A percentile compares a stretch with the other conserved stretches of the same genome.
These are phyloP conservation scores for Petrophora chlorosata DNA, from an alignment of 2,888 invertebrate species.

Conservation along the genomic window DNA sequence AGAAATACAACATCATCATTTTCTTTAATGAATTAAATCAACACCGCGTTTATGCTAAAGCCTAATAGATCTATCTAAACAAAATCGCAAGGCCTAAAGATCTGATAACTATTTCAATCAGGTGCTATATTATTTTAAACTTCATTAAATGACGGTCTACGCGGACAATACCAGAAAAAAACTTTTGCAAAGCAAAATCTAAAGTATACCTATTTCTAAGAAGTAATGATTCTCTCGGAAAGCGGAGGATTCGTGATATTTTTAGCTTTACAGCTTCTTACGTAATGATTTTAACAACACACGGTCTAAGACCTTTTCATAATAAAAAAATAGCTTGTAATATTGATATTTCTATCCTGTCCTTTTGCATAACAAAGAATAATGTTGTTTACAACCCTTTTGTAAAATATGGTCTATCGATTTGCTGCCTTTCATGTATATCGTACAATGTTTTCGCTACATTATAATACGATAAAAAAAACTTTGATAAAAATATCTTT, in stretches of 20 bases:
- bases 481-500: slow-evolving; percentile 58
- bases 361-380: slow-evolving; percentile 27
- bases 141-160: slow-evolving; percentile 53
- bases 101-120: slow-evolving; percentile 26
- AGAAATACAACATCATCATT: slow-evolving; percentile 56
- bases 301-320: slow-evolving; percentile 66
- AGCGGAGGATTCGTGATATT: slow-evolving; percentile 77
- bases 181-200: slow-evolving; percentile 76
- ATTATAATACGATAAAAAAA: slow-evolving; percentile 27
- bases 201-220: slow-evolving; percentile 59
- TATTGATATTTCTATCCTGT: slow-evolving; percentile 43
- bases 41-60: slow-evolving; percentile 12
- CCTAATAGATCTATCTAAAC: slow-evolving; percentile 10
- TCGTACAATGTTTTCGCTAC: slow-evolving; percentile 26
- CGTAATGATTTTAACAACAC: slow-evolving; percentile 55
- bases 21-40: slow-evolving; percentile 1
- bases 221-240: slow-evolving; percentile 63
- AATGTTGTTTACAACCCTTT: slow-evolving; percentile 28
- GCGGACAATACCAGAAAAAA: slow-evolving; percentile 70
- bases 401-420: slow-evolving; percentile 30
- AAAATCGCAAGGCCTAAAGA: slow-evolving; percentile 23
- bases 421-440: slow-evolving; percentile 29
- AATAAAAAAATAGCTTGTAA: slow-evolving; percentile 37
- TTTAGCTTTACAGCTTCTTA: slow-evolving; percentile 81
- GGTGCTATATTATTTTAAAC: slow-evolving; percentile 48